Base-by-base conservation (phyloP, 1,140 invertebrate species). In the Brachionus rotundiformis region DNA sequence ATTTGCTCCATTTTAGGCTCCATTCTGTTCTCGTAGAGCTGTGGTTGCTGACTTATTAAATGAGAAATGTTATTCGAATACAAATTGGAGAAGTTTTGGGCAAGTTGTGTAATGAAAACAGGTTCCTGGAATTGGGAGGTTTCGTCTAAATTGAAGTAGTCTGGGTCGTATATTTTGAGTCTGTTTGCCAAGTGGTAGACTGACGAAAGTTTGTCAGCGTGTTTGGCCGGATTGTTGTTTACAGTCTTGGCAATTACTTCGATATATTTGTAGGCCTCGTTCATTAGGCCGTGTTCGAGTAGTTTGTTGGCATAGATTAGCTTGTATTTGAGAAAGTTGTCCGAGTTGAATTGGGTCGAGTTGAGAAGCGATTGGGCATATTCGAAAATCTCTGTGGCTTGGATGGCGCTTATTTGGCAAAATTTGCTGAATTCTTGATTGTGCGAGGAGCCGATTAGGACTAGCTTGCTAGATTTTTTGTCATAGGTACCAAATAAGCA, bases 331-430 rank as follows among this genome's bases (percentile, higher is more conserved):
- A 84, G 84, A 84, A 93, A 90, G 84, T 93, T 91, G 8, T 91
- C 88, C 36, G 95, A 89, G 81, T 90, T 89, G 84, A 92, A 94
- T 44, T 91, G 88, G 27, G n/a, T 13, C n/a, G 92, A 90, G 84
- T 93, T 92, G 82, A 91, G 86, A 33, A 97, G 90, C 83, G 92
- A 92, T 61, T 92, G 91, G 0, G 94, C 95, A 87, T 95, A 98
- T 87, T 97, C 95, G 86, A 95, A 97, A 73, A 96, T 93, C 88
- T 97, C 94, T 0, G 95, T 97, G 85, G 95, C 92, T 88, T 96
- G 94, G 68, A 97, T 93, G 3, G 94, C 93, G 86, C 93, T 92
- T 85, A 92, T 92, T 36, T 90, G 92, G 10, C 92, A 92, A 87
- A 95, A 93, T 83, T 92, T 90, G 31, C 85, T 83, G 80, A 89